A percentile compares a stretch with the other conserved stretches of the same genome.
Evolutionary conservation across 2,113 vertebrate species (phyloP).

Genomic region (Hippocampus mohnikei): DNA sequence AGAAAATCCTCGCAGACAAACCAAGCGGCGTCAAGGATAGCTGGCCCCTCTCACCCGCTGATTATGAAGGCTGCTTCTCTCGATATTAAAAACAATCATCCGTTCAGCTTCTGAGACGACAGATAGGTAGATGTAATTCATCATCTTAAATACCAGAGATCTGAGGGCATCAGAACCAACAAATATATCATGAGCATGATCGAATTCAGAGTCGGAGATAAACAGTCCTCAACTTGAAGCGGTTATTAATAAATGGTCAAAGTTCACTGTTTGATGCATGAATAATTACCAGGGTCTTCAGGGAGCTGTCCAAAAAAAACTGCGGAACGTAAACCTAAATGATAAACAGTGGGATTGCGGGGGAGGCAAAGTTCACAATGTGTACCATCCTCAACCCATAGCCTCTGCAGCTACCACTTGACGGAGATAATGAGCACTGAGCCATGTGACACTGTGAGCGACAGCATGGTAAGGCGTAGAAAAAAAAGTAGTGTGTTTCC

Average conservation of each 20-base stretch:
- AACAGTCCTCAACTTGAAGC: constrained; percentile 52
- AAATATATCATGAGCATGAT: constrained; percentile 39
- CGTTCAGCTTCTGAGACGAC: constrained; percentile 21
- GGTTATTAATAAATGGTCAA: constrained; percentile 55
- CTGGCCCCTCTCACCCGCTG: not conserved
- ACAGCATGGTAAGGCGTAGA: too few relatives aligned
- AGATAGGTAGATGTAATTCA: constrained; percentile 8
- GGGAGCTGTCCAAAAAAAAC: constrained; percentile 57
- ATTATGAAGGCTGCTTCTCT: constrained; percentile 4
- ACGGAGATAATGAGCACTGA: constrained; percentile 46
- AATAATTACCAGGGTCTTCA: constrained; percentile 52
- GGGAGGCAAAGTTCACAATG: constrained; percentile 38
- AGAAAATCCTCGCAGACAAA: constrained; percentile 6
- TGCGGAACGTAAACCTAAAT: constrained; percentile 57
- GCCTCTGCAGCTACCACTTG: constrained; percentile 41
- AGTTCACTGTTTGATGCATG: constrained; percentile 57
- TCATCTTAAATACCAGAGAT: constrained; percentile 27
- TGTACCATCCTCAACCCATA: constrained; percentile 12
- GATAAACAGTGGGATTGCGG: constrained; percentile 55
- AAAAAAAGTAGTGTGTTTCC: too few relatives aligned
- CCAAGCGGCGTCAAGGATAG: not conserved
- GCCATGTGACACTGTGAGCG: not conserved
- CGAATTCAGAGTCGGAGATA: constrained; percentile 43
- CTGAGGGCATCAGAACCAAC: constrained; percentile 22
- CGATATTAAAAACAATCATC: constrained; percentile 3